Base-by-base conservation (phyloP, 2,888 invertebrate genomes). In the Spisula solida region DNA sequence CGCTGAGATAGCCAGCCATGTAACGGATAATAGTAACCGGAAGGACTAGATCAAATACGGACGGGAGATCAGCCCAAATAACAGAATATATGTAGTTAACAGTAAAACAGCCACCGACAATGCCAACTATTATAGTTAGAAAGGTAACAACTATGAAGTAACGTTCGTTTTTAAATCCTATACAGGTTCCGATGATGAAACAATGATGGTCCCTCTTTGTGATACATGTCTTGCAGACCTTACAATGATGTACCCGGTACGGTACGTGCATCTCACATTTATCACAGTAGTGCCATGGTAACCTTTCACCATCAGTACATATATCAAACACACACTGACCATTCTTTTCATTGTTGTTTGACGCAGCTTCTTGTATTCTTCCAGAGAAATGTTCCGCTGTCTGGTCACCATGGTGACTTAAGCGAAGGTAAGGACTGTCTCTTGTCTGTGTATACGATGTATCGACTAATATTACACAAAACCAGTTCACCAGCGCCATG, bases 131-230 rank as follows among this genome's bases (percentile, higher is more conserved):
- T n/a, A 90, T 56, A 12, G 85, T 85, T 55, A 93, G 94, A 34
- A 94, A 93, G 18, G 82, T 47, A 79, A 94, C 48, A 14, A 95
- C 88, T 25, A 94, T 88, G 82, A 95, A 95, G 88, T 94, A 95
- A 31, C 94, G 85, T 88, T 95, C 95, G 88, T 95, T 95, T 56
- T 90, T 92, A 86, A 93, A 94, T 20, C 94, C 94, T 14, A 95
- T 92, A 87, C 94, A 94, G 1, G 84, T 86, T 4, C 95, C 95
- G 0, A 95, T 90, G 82, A 95, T 89, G 80, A 90, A 94, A 81
- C 96, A 96, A 88, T 96, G 96, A 87, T 96, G 96, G 88, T 95
- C 95, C 14, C 95, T 88, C 70, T 95, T 94, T 31, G 95, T 86
- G 5, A 95, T 94, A 89, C 96, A 96, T 20, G 81, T 91, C 60